A percentile compares a stretch with the other conserved stretches of the same genome.
Evolutionary conservation across 2,888 invertebrate species (phyloP).

Genomic region (Coelinius sp.): DNA sequence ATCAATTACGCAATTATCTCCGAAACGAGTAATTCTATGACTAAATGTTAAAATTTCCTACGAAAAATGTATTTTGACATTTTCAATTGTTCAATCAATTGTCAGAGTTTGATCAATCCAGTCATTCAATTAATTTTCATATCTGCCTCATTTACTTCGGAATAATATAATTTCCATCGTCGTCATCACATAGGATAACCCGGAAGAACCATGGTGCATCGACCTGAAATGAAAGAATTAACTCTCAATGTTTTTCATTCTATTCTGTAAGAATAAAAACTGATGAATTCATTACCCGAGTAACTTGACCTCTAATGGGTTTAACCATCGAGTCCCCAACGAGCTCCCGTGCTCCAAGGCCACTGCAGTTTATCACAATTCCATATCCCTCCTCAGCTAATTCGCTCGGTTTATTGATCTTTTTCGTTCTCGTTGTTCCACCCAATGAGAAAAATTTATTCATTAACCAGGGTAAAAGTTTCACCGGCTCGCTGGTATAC

Average conservation of each 20-base stretch:
- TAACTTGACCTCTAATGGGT: slow-evolving; percentile 84
- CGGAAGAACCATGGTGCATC: slow-evolving; percentile 79
- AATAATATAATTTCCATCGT: slow-evolving; percentile 80
- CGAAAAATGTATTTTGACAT: too few species aligned
- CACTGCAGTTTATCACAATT: slow-evolving; percentile 86
- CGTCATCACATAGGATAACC: slow-evolving; percentile 75
- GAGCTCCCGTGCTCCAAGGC: slow-evolving; percentile 77
- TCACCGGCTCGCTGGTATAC: slow-evolving; percentile 78
- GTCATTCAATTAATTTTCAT: too few species aligned
- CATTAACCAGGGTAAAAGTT: slow-evolving; percentile 79
- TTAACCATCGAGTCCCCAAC: slow-evolving; percentile 76
- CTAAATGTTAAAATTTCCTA: neutral
- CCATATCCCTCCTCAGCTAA: slow-evolving; percentile 71
- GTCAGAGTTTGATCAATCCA: too few species aligned
- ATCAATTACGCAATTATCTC: neutral
- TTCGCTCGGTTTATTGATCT: slow-evolving; percentile 73
- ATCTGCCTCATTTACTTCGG: slow-evolving; percentile 77
- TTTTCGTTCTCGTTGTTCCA: slow-evolving; percentile 73
- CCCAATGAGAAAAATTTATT: slow-evolving; percentile 75
- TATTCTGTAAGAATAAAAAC: neutral
- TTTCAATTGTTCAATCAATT: too few species aligned
- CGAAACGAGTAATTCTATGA: neutral
- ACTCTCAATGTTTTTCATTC: neutral
- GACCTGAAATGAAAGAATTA: slow-evolving; percentile 70
- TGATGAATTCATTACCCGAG: slow-evolving; percentile 71